Evolutionary conservation across 2,113 vertebrate species (phyloP), one percentile per base, ranked within the genome.

Genomic region (Hymenochirus boettgeri): DNA sequence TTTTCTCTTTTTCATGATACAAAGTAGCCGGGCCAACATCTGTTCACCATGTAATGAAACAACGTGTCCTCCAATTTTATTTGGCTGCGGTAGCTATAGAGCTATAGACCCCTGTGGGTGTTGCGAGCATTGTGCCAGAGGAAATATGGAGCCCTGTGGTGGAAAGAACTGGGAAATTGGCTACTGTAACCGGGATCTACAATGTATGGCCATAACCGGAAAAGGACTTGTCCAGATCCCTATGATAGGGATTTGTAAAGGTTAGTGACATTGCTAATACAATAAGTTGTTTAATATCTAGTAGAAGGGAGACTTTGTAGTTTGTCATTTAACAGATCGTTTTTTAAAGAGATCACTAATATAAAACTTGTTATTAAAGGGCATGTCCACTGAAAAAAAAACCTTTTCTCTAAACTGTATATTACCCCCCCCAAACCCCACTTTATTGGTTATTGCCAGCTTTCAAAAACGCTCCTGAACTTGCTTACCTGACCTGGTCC

Each of bases 61-160:
- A 19, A 56, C 27, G 35, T 65, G 62, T 3, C 62, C 52, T 0
- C 39, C 53, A 4, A 3, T n/a, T 31, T 9, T 47, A 18, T n/a
- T 42, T 18, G 52, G 52, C 17, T 65, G 62, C 21, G 18, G 7
- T 1, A 26, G 42, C 15, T 5, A 31, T 0, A 10, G n/a, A 12
- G 62, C 62, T 12, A 47, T 65, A 7, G 62, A 65, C 35, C 62
- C 62, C 5, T 65, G 62, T 18, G 53, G 53, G 8, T 65, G 62
- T 39, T 65, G 62, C 8, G 2, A 18, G 3, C 62, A 56, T 33
- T 65, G 62, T 31, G 25, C 62, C 10, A 65, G 46, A 27, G 37
- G 31, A 18, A 2, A 13, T 1, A 17, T 15, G 25, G 25, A 56
- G 7, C 4, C 21, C 25, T 65, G 62, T 33, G 62, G 62, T 21